Base-by-base conservation (phyloP, 1,140 invertebrate genomes). In the Aporrectodea caliginosa region DNA sequence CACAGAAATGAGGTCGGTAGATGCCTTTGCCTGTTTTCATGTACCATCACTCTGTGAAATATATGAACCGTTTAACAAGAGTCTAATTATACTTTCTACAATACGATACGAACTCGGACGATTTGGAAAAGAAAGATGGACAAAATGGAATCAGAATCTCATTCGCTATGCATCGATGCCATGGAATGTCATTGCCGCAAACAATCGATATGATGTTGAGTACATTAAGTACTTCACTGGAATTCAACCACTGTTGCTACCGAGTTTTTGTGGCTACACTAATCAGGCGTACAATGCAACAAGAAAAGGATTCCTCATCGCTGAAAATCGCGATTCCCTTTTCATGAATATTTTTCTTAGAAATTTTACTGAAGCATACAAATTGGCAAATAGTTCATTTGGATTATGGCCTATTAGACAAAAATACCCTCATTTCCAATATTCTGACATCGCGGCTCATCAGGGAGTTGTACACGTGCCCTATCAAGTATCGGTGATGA, bases 51-150 rank as follows among this genome's bases (percentile, higher is more conserved):
- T 81, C 29, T 82, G 82, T 69, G 80, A 81, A 30, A 33, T 77
- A 2, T 81, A 73, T 33, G 73, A 78, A 16, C 80, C 80, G 31
- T 77, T 82, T n/a, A 81, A 81, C 58, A 79, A 80, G 68, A 81
- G 78, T 14, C 74, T 82, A n/a, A 79, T 82, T 70, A 35, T 71
- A 33, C 35, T 80, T 69, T 68, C 73, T 33, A 76, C 34, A 68
- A 69, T 79, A 31, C 73, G 82, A 16, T 82, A 80, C 31, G 43
- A 58, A 22, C 43, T 58, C 6, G 43, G 43, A 58, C 71, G 71
- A 16, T 2, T 12, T 6, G 71, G n/a, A 6, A 32, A 72, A 6
- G n/a, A 16, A n/a, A 6, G 6, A 6, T 72, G 71, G 71, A 27
- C 27, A 27, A 72, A 6, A 30, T 75, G 74, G 74, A 75, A 75